Evolutionary conservation across 2,797 vertebrate genomes (phyloP).

Genomic region (Xenentodon cancila): DNA sequence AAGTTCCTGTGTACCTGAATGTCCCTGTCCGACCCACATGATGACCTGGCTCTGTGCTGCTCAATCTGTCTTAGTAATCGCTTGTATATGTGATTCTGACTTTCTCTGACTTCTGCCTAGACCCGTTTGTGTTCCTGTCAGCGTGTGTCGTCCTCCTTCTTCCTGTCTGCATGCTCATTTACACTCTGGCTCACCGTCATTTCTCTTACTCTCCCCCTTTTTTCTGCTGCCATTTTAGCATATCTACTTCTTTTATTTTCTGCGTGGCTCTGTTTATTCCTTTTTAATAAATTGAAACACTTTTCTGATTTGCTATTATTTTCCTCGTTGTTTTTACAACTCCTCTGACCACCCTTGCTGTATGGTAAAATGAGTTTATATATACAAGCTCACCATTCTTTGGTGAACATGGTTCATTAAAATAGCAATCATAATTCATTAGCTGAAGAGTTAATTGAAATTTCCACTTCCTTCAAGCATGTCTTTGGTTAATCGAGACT

Average conservation of each 20-base stretch:
- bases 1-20: slow-evolving; percentile 53
- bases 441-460: neutral
- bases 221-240: neutral
- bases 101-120: slow-evolving; percentile 27
- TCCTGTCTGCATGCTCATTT: slow-evolving; percentile 29
- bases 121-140: slow-evolving; percentile 48
- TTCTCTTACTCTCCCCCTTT: slow-evolving; percentile 17
- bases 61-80: slow-evolving; percentile 24
- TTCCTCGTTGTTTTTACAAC: neutral
- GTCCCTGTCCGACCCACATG: slow-evolving; percentile 40
- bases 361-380: too few species aligned
- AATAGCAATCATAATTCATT: neutral
- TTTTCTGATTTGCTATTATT: slow-evolving; percentile 1
- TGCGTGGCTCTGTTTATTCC: slow-evolving; percentile 14
- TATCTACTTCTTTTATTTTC: slow-evolving; percentile 20
- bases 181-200: slow-evolving; percentile 30
- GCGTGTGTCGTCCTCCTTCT: slow-evolving; percentile 22
- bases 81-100: slow-evolving; percentile 27
- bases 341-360: too few species aligned
- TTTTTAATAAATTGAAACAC: slow-evolving; percentile 6
- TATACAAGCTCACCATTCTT: too few species aligned
- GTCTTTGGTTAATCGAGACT: slow-evolving; percentile 5
- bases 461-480: slow-evolving; percentile 2
- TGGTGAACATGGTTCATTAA: neutral
- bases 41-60: slow-evolving; percentile 35